These are phyloP conservation scores for Neoniphon sammara DNA, from an alignment of 2,797 vertebrate species.

Conservation along the genomic window DNA sequence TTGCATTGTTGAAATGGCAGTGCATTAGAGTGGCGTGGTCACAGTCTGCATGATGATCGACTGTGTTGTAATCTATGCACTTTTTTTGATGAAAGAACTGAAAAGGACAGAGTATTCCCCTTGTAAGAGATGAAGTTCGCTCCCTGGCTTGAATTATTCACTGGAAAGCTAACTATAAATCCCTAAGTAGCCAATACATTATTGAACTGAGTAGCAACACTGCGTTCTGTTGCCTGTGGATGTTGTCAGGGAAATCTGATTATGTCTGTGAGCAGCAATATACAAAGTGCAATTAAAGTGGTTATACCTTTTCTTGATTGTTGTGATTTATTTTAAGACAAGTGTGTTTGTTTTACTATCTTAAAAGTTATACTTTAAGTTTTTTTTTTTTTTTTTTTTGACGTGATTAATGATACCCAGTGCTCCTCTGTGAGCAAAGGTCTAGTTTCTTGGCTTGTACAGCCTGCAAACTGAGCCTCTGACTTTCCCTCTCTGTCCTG, in stretches of 20 bases:
- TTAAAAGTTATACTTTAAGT: not conserved
- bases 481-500: slow-evolving; percentile 59
- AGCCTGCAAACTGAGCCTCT: slow-evolving; percentile 44
- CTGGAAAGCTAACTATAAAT: slow-evolving; percentile 70
- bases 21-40: not conserved
- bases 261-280: not conserved
- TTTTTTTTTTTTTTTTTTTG: too few relatives aligned
- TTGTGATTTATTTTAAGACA: slow-evolving; percentile 14
- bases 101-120: not conserved
- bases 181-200: slow-evolving; percentile 76
- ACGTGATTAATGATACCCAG: not conserved
- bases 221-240: slow-evolving; percentile 70
- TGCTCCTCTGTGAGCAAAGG: slow-evolving; percentile 7
- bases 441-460: slow-evolving; percentile 32
- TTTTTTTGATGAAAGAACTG: not conserved
- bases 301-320: not conserved
- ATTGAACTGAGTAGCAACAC: slow-evolving; percentile 75
- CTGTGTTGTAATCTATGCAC: not conserved
- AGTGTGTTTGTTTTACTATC: not conserved
- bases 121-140: slow-evolving; percentile 15
- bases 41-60: not conserved
- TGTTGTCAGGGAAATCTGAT: slow-evolving; percentile 59
- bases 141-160: slow-evolving; percentile 79
- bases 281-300: slow-evolving; percentile 16
- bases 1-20: not conserved